Base-by-base conservation (phyloP, 2,888 invertebrate species). In the Luperina testacea region DNA sequence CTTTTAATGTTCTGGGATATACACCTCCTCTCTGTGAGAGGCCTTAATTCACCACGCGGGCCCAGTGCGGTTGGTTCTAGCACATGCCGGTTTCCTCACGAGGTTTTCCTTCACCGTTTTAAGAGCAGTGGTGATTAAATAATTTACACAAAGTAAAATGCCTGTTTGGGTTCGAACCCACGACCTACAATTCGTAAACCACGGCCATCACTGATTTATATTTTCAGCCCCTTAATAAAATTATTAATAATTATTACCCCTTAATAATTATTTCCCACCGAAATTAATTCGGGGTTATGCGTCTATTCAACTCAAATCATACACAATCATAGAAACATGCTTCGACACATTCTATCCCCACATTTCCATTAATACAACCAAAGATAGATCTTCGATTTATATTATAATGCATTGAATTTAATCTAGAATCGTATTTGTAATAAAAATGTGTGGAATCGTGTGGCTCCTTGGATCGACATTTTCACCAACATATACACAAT, bases 401-500 rank as follows among this genome's bases (percentile, higher is more conserved):
- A 81, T 82, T 82, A 79, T 80, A 83, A 84, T 78, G 80, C 80
- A 85, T 81, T 32, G 76, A 88, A 86, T 90, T 81, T 90, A 88
- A 87, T 88, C 80, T 81, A 83, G 71, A 88, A 82, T 80, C 87
- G 71, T 80, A 88, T 87, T 79, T 81, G 82, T 85, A 87, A 88
- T 88, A 85, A 89, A 89, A 84, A 85, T 88, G 65, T 81, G 83
- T 81, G 68, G 80, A 82, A 79, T 90, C 80, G 76, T 72, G 85
- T 88, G 89, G 88, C 88, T 88, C 84, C 78, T 87, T 87, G 87
- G 88, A 91, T 92, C 91, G 92, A 93, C 92, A 94, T 95, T 94
- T 94, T 91, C 90, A 87, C 86, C 90, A 91, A 84, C 93, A 91
- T 92, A 93, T 93, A 93, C 93, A 92, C 92, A 93, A 90, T 94